Conservation (phyloP, 2,797 vertebrate genomes). For the Urophycis tenuis region DNA sequence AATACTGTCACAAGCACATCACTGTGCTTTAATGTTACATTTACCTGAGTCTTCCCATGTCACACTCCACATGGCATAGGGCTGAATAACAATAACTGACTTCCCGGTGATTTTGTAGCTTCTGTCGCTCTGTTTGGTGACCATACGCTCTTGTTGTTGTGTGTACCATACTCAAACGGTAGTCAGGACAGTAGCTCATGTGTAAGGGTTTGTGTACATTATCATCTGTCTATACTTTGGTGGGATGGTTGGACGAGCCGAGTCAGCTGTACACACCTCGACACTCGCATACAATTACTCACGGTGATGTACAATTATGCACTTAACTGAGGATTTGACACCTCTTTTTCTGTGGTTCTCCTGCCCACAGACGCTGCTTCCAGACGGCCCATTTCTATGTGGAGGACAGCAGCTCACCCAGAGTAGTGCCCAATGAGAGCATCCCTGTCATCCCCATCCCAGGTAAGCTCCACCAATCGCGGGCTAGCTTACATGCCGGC, state of each 20-base stretch:
- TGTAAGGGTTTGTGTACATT: not conserved
- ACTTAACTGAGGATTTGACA: not conserved
- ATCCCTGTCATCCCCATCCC: conserved; percentile 86
- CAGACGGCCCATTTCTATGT: conserved; percentile 93
- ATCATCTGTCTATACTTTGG: not conserved
- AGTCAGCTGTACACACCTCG: not conserved
- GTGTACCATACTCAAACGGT: not conserved
- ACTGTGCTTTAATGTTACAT: not conserved
- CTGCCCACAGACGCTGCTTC: conserved; percentile 87
- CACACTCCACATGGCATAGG: too few relatives aligned
- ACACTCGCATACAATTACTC: not conserved
- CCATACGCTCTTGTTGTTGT: not conserved
- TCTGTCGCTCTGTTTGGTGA: not conserved
- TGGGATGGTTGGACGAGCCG: not conserved
- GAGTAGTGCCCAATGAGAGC: conserved; percentile 86
- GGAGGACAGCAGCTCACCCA: conserved; percentile 86
- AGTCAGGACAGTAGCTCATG: not conserved
- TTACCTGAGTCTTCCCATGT: too few relatives aligned
- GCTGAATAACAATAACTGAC: too few relatives aligned
- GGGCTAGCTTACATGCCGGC: not conserved
- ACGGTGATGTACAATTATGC: not conserved
- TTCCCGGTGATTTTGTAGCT: too few relatives aligned
- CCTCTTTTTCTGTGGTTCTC: conserved; percentile 27
- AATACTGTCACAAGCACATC: too few relatives aligned
- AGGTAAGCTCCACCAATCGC: conserved; percentile 65